Base-by-base conservation (phyloP, 2,888 invertebrate genomes). In the Spialia ferax region DNA sequence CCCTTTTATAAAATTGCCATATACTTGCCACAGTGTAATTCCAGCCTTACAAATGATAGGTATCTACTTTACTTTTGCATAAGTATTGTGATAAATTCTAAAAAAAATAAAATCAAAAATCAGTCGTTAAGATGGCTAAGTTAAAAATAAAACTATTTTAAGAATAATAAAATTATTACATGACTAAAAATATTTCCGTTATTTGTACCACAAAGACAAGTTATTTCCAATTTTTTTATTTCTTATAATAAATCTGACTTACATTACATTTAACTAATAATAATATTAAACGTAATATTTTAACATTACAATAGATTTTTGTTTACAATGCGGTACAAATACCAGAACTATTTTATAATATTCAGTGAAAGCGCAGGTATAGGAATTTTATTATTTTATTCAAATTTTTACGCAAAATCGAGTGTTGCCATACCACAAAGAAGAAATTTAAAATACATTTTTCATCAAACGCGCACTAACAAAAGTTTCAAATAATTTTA, bases 81-180 rank as follows among this genome's bases (percentile, higher is more conserved):
- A 60, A 55, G 1, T 29, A 63, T 20, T 63, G 68, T 61, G 63
- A 69, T 64, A 60, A 38, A 52, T 64, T 35, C 48, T 55, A 42
- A 55, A 55, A 15, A 63, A 65, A 65, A 54, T 50, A 57, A 65
- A 59, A 57, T 52, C 45, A 62, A 56, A 13, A 66, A 69, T 69
- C 69, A 69, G 69, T 69, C 69, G 42, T 65, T 54, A 62, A 65
- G 65, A 62, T 65, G 69, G 61, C 65, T 69, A 62, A 65, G 57
- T 69, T n/a, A 62, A 69, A 7, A 69, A 45, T 45, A 22, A 18
- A 29, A 45, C 23, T 26, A 45, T 22, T 7, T n/a, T n/a, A n/a
- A n/a, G 38, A 38, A 63, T 20, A 18, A 23, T 61, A 61, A 64
- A 61, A 45, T 60, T 48, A 50, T 50, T 55, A 35, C 29, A 59